Percentiles rank a stretch among this genome's conserved stretches.
phyloP scores from a whole-genome alignment of 2,888 invertebrate species.

The Merodon equestris region DNA sequence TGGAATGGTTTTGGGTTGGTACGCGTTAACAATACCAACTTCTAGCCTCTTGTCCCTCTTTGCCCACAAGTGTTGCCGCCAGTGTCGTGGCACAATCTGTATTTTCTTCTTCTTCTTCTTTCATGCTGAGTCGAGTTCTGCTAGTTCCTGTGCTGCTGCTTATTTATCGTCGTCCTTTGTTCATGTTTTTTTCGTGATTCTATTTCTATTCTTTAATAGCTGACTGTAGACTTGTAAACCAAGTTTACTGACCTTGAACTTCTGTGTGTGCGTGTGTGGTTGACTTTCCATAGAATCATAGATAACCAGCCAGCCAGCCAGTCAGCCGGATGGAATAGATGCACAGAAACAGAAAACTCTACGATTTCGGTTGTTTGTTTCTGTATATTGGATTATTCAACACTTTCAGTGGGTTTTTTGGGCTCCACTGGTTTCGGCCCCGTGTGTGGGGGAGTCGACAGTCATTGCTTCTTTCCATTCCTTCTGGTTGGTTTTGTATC shows the following conservation, averaged over 20 bases:
- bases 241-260: conserved; percentile 79
- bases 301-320: conserved; percentile 33
- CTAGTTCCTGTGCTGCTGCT: conserved; percentile 43
- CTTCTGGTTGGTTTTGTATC: not conserved
- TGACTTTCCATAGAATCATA: conserved; percentile 57
- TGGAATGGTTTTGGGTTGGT: no score
- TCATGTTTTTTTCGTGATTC: conserved; percentile 56
- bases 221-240: conserved; percentile 51
- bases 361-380: conserved; percentile 21
- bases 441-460: not conserved
- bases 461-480: conserved; percentile 19
- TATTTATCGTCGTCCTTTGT: conserved; percentile 62
- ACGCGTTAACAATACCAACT: no score
- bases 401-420: conserved; percentile 54
- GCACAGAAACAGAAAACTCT: conserved; percentile 14
- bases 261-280: conserved; percentile 67
- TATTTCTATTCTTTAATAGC: conserved; percentile 42
- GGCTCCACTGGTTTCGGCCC: not conserved
- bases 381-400: conserved; percentile 52
- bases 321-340: not conserved
- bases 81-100: conserved; percentile 55
- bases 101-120: not conserved
- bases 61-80: not conserved
- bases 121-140: conserved; percentile 35
- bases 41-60: no score